Evolutionary conservation across 2,888 invertebrate species (phyloP).

Genomic region (Microplitis manilae): DNA sequence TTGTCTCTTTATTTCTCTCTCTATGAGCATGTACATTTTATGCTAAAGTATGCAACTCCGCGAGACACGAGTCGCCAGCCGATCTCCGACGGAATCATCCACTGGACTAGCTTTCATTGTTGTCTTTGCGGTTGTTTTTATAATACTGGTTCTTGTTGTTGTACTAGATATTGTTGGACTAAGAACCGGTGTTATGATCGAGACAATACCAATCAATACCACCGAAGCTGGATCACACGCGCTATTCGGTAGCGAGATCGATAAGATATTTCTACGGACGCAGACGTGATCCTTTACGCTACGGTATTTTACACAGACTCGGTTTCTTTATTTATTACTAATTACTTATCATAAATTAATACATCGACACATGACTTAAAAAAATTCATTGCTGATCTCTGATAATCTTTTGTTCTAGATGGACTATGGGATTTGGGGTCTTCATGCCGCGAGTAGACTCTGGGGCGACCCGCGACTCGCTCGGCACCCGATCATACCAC

Average conservation of each 20-base stretch:
- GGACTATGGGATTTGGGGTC: conserved; percentile 71
- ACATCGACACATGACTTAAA: neutral
- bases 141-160: conserved; percentile 24
- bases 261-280: neutral
- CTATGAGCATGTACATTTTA: conserved; percentile 52
- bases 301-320: neutral
- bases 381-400: neutral
- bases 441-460: conserved; percentile 68
- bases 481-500: conserved; percentile 64
- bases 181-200: conserved; percentile 38
- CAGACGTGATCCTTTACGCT: neutral
- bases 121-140: conserved; percentile 25
- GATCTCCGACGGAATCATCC: conserved; percentile 59
- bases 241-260: conserved; percentile 22
- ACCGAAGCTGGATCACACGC: conserved; percentile 21
- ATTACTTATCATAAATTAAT: too few species aligned
- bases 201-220: conserved; percentile 15
- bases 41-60: conserved; percentile 63
- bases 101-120: conserved; percentile 44
- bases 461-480: conserved; percentile 68
- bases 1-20: conserved; percentile 39
- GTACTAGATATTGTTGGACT: conserved; percentile 12
- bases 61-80: conserved; percentile 50
- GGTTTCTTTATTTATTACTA: too few species aligned
- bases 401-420: conserved; percentile 58